Conservation (phyloP, 1,140 invertebrate genomes). For the Cardiocondyla obscurior region DNA sequence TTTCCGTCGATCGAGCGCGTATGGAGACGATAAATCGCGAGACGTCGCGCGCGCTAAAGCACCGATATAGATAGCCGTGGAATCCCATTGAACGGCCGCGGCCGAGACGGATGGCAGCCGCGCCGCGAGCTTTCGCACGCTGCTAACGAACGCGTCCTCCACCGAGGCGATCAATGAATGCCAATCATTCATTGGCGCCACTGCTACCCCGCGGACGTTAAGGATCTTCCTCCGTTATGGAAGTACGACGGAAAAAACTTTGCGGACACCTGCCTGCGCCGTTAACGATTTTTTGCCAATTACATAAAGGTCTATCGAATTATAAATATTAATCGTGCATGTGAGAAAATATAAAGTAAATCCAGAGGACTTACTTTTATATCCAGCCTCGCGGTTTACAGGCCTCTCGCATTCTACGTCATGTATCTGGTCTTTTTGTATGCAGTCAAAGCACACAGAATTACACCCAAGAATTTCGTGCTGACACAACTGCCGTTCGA, state of each 20-base stretch:
- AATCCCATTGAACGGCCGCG: slow-evolving; percentile 45
- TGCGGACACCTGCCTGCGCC: neutral
- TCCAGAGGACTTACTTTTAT: neutral
- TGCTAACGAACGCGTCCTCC: slow-evolving; percentile 53
- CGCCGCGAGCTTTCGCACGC: neutral
- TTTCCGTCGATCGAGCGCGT: neutral
- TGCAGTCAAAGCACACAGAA: slow-evolving; percentile 45
- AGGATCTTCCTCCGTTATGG: neutral
- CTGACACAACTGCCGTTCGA: slow-evolving; percentile 39
- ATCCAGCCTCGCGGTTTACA: slow-evolving; percentile 4
- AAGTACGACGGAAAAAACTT: neutral
- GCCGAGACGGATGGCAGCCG: neutral
- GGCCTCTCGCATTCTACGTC: slow-evolving; percentile 25
- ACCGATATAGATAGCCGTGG: slow-evolving; percentile 51
- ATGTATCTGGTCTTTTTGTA: slow-evolving; percentile 38
- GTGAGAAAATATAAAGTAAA: neutral
- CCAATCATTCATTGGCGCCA: slow-evolving; percentile 35
- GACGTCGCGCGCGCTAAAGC: slow-evolving; percentile 34
- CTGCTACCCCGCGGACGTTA: slow-evolving; percentile 24
- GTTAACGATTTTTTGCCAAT: slow-evolving; percentile 9
- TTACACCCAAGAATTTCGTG: slow-evolving; percentile 60
- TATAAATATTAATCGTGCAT: neutral
- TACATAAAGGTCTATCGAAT: neutral
- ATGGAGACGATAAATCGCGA: slow-evolving; percentile 43
- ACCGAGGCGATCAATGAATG: slow-evolving; percentile 57